Conservation (phyloP, 2,113 vertebrate genomes). For the Brevimyrus niger region DNA sequence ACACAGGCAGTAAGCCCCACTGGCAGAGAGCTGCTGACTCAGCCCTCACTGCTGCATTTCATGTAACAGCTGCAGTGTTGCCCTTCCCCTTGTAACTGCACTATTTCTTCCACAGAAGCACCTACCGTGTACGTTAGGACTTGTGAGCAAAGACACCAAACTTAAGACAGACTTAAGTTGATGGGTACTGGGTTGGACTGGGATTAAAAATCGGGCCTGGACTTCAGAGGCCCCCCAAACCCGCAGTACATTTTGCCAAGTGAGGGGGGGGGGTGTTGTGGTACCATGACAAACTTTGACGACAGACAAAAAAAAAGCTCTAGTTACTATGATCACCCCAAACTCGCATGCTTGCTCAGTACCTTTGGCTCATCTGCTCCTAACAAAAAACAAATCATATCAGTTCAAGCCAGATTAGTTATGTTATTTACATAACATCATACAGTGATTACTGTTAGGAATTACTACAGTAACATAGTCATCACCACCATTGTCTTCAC, state of each 20-base stretch:
- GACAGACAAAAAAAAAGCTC: background rate
- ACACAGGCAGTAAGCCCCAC: constrained; percentile 32
- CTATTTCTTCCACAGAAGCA: constrained; percentile 20
- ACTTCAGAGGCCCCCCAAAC: background rate
- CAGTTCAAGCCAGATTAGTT: background rate
- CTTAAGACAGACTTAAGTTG: background rate
- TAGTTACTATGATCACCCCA: background rate
- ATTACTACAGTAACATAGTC: background rate
- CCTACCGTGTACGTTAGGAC: background rate
- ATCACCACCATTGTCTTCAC: background rate
- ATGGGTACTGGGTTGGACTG: background rate
- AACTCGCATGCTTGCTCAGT: background rate
- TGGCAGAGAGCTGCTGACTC: constrained; percentile 61
- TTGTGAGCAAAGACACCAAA: too few species aligned
- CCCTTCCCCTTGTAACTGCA: constrained; percentile 30
- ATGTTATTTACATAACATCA: background rate
- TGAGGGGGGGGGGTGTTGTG: background rate
- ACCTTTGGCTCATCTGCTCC: background rate
- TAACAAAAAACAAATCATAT: background rate
- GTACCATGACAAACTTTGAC: background rate
- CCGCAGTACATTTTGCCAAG: background rate
- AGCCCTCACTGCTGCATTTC: constrained; percentile 59
- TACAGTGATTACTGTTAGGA: background rate
- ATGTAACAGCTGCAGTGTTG: constrained; percentile 63
- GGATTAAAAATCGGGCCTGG: background rate